Evolutionary conservation across 2,113 vertebrate species (phyloP).

Genomic region (Actinemys pallida): DNA sequence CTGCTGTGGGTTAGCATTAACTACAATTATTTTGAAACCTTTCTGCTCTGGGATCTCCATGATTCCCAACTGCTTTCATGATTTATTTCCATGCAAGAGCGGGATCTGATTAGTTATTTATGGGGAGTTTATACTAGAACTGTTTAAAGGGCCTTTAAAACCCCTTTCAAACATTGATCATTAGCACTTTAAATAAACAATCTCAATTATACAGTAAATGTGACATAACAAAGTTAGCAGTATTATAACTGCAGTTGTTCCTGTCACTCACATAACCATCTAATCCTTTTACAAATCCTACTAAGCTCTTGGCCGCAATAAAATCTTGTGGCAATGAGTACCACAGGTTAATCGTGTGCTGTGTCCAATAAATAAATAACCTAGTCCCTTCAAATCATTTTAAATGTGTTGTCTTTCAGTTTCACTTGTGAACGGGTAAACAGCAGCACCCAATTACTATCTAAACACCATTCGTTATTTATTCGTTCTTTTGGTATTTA

Average conservation of each 20-base stretch:
- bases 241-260: neutral
- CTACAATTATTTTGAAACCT: neutral
- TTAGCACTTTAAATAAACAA: rapidly evolving
- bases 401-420: neutral
- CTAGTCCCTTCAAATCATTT: neutral
- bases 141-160: neutral
- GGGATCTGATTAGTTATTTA: neutral
- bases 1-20: neutral
- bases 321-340: neutral
- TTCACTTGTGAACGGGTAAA: neutral
- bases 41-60: neutral
- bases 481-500: neutral
- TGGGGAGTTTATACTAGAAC: neutral
- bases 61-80: neutral
- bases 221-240: neutral
- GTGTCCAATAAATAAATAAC: neutral
- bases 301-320: neutral
- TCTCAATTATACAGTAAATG: rapidly evolving
- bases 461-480: neutral
- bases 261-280: rapidly evolving
- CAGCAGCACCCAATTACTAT: neutral
- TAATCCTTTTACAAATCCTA: neutral
- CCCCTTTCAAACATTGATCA: neutral
- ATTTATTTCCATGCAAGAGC: neutral
- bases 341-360: neutral